A percentile compares a stretch with the other conserved stretches of the same genome.
Evolutionary conservation across 2,797 vertebrate genomes (phyloP).

Genomic region (Hozukius guyotensis): DNA sequence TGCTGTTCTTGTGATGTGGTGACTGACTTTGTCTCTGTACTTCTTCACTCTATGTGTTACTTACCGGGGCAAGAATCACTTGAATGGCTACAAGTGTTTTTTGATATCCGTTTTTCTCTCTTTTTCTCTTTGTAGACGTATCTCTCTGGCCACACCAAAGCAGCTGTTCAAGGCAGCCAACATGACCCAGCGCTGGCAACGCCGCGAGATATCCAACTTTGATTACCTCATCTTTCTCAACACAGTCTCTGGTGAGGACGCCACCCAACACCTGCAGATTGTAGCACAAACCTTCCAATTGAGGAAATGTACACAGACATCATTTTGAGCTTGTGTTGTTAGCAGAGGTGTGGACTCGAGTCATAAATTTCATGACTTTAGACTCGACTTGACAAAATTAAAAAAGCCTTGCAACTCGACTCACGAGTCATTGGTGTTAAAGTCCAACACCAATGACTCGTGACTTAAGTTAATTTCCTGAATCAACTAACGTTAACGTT

Average conservation of each 20-base stretch:
- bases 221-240: conserved; percentile 97
- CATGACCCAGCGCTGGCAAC: conserved; percentile 98
- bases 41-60: neutral
- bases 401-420: too few species aligned
- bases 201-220: conserved; percentile 98
- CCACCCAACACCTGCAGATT: neutral
- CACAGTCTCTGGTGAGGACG: conserved; percentile 85
- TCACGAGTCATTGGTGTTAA: too few species aligned
- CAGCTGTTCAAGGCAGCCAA: conserved; percentile 98
- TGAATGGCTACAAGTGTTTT: neutral
- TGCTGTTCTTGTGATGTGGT: conserved; percentile 11
- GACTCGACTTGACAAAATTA: too few species aligned
- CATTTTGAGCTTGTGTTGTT: neutral
- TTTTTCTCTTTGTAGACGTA: conserved; percentile 83
- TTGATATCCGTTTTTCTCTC: neutral
- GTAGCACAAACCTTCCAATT: fast-evolving
- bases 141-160: conserved; percentile 93
- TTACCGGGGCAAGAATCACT: neutral
- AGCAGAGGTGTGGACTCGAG: too few species aligned
- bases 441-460: too few species aligned
- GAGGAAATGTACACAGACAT: neutral
- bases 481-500: too few species aligned
- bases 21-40: conserved; percentile 2
- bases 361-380: too few species aligned
- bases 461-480: too few species aligned